Base-by-base conservation (phyloP, 1,140 invertebrate species). In the Aradophagus sp. region DNA sequence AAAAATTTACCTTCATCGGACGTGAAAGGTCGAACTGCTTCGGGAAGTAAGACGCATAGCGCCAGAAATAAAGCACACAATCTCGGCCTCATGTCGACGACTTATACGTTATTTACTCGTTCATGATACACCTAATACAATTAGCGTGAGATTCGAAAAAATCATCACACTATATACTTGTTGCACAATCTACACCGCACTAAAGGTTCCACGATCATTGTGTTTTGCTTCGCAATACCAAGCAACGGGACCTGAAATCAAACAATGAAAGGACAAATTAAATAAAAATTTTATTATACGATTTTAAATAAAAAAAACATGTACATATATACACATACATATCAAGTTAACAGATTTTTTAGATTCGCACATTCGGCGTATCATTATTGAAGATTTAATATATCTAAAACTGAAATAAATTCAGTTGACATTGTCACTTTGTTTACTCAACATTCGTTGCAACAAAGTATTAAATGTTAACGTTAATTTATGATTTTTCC, bases 61-160 rank as follows among this genome's bases (percentile, higher is more conserved):
- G 77, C 58, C 73, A 84, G 66, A 65, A 82, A 76, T 68, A 83
- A 73, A 69, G 73, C 76, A 68, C 79, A 82, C 77, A 78, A 78
- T 81, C 83, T 80, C 76, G 74, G 80, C 79, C 79, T 84, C 83
- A 84, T 84, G 78, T 83, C 81, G 79, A 75, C 47, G 48, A 67
- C 42, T 68, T 68, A 68, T 63, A 34, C 35, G 52, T 35, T 63
- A 35, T 71, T 77, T 56, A 74, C 71, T 75, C 66, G 73, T 69
- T 73, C 74, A 76, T 76, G 55, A 56, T 74, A 67, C 67, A 56
- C 56, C 58, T 63, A 42, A 16, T 27, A 52, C 55, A 74, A 62
- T 70, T 74, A 50, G 45, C 66, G 55, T 55, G 55, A 35, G 62
- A 62, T 72, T 7, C 8, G 36, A 56, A 59, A 65, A 67, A 66